Evolutionary conservation across 2,797 vertebrate species (phyloP), one percentile per base, ranked within the genome.

Genomic region (Podargus strigoides): DNA sequence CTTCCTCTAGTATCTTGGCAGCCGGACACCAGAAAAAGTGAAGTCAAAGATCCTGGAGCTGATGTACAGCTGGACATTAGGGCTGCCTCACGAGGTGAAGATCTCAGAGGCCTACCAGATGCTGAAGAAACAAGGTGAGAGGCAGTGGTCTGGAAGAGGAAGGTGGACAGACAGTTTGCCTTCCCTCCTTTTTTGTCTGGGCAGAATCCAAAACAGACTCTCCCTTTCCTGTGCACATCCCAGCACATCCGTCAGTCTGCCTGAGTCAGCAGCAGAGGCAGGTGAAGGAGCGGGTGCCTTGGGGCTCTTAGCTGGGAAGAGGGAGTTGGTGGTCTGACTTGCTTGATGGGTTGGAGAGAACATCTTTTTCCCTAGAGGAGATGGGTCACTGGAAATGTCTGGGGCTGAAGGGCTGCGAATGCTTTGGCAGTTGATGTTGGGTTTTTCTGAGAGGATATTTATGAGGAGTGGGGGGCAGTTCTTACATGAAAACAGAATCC

Each of bases 51-150:
- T 99, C 92, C 88, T 99, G 88, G 99, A 99, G 97, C 97, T 99
- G 75, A 98, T 99, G 95, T 99, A 98, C 97, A 98, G 98, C 97
- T 99, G 99, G 99, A 99, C 98, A 0, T 59, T 99, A 28, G 98
- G 97, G 42, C 97, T 99, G 78, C 99, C 99, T 7, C 98, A 99
- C 18, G 99, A 99, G 91, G 98, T 98, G 89, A 99, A 99, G 97
- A 99, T 99, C 37, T 96, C 98, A 1, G 99, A 99, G 47, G 99
- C 99, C 52, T 99, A 99, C 97, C 98, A 99, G 96, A 99, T 99
- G 99, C 98, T 99, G 70, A 99, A 99, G 96, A 99, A 99, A 95
- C 99, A 99, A 97, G 99, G 99, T 99, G 72, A 92, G 94, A 93
- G 59, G 58, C 21, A 8, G 21, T 42, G 37, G 8, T 60, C 39